Evolutionary conservation across 2,113 vertebrate species (phyloP).

Genomic region (Platycercus adscitus): DNA sequence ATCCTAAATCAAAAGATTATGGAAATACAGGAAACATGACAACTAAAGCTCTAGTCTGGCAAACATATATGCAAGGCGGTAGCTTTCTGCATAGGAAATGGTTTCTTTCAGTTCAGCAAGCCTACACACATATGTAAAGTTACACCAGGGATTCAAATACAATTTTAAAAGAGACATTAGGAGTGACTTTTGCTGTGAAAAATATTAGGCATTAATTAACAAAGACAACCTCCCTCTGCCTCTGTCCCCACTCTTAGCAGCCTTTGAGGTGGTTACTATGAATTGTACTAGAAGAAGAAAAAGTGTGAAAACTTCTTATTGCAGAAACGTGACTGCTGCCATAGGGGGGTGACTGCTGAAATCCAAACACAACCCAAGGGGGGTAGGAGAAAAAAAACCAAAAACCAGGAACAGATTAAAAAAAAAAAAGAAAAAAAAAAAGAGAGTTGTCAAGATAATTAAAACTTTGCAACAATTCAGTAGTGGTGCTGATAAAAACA

Average conservation of each 20-base stretch:
- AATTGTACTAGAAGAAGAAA: not conserved
- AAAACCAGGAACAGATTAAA: not conserved
- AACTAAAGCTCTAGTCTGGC: conserved; percentile 33
- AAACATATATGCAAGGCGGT: conserved; percentile 35
- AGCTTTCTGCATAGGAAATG: conserved; percentile 13
- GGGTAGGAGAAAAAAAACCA: not conserved
- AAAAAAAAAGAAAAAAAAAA: not conserved
- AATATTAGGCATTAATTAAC: conserved; percentile 26
- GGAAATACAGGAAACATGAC: conserved; percentile 55
- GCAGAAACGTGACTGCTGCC: not conserved
- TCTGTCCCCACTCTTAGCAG: not conserved
- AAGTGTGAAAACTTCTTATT: conserved; percentile 18
- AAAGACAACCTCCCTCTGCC: not conserved
- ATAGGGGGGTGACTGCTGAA: conserved; percentile 36
- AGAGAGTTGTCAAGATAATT: conserved; percentile 61
- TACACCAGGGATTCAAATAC: not conserved
- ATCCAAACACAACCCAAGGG: conserved; percentile 43
- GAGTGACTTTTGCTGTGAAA: not conserved
- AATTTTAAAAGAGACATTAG: not conserved
- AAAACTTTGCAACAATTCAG: conserved; percentile 65
- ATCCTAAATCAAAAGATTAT: conserved; percentile 70
- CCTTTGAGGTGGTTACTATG: not conserved
- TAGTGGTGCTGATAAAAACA: conserved; percentile 69
- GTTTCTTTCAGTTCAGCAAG: conserved; percentile 28
- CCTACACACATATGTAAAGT: not conserved